phyloP scores from a whole-genome alignment of 2,888 invertebrate species.

The Callyntrura guangdongensis region DNA sequence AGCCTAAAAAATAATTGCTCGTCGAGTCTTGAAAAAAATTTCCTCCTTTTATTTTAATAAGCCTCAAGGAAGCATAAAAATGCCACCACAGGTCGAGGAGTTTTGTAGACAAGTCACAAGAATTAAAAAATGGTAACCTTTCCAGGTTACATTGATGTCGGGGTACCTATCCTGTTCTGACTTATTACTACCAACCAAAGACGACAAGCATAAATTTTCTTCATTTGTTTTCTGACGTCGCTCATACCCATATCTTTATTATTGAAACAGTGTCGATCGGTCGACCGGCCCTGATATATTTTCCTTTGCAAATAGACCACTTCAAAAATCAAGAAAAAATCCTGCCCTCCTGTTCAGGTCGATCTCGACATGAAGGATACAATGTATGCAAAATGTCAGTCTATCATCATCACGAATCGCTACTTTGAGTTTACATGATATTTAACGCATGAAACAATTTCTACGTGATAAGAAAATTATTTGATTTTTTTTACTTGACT shows the following conservation, averaged over 20 bases:
- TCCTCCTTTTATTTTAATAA: constrained; percentile 17
- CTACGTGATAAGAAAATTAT: constrained; percentile 47
- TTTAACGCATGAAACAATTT: not conserved
- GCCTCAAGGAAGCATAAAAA: constrained; percentile 71
- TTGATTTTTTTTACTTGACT: constrained; percentile 47
- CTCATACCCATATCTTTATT: constrained; percentile 22
- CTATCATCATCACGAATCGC: not conserved
- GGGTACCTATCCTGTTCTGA: constrained; percentile 22
- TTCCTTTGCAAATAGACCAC: constrained; percentile 56
- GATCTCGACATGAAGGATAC: constrained; percentile 53
- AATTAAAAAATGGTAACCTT: constrained; percentile 72
- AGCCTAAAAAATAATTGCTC: constrained; percentile 54
- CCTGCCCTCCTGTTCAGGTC: constrained; percentile 41
- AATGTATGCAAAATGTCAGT: constrained; percentile 78
- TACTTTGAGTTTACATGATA: not conserved
- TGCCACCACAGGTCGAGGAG: constrained; percentile 67
- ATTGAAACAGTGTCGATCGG: constrained; percentile 43
- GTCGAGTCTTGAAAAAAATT: constrained; percentile 8
- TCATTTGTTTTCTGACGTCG: constrained; percentile 8
- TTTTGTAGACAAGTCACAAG: constrained; percentile 32
- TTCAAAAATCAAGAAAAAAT: constrained; percentile 63
- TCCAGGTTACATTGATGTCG: constrained; percentile 61
- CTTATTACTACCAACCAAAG: constrained; percentile 9
- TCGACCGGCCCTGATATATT: constrained; percentile 51
- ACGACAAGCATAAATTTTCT: constrained; percentile 32